Evolutionary conservation across 2,113 vertebrate genomes (phyloP), one percentile per base, ranked within the genome.

Genomic region (Poeciliopsis retropinna): DNA sequence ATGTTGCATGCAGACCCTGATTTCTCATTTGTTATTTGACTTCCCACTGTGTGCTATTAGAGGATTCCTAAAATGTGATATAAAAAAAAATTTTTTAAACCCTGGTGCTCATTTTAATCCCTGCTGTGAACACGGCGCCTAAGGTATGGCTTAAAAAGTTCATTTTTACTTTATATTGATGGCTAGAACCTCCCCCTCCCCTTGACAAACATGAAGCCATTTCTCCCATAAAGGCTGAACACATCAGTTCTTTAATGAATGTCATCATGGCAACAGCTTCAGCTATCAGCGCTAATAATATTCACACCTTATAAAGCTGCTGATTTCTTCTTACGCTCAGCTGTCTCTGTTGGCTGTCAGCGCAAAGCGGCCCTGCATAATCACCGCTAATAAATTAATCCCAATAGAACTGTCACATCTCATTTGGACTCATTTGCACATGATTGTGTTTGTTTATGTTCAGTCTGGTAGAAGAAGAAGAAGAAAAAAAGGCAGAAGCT

Each of bases 381-480:
- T 93, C 90, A 91, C 82, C 57, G 80, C 90, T 94, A 94, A 94
- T 94, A 92, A 92, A 93, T 93, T 81, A 92, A 91, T 78, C 85
- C 92, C 91, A 87, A 91, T 91, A 91, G 87, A 92, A 89, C 89
- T 90, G 92, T 92, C 93, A 94, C 89, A 92, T 92, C 85, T 89
- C 86, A 93, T 94, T 94, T 93, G 86, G 84, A 89, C 83, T 87
- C 83, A 89, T 92, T 91, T 93, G 91, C 89, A 88, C 85, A 87
- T 91, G 89, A 93, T 92, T 93, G 88, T 93, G 91, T 93, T 92
- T 93, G 91, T 93, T 91, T 93, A 89, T 88, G 87, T 92, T 94
- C 84, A 73, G 84, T 85, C 79, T 92, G 85, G 82, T 79, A 83
- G 80, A 57, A 34, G 34, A 11, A 37, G 2, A 37, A 37, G 11